phyloP scores from a whole-genome alignment of 2,113 vertebrate species.

The Brevimyrus niger region DNA sequence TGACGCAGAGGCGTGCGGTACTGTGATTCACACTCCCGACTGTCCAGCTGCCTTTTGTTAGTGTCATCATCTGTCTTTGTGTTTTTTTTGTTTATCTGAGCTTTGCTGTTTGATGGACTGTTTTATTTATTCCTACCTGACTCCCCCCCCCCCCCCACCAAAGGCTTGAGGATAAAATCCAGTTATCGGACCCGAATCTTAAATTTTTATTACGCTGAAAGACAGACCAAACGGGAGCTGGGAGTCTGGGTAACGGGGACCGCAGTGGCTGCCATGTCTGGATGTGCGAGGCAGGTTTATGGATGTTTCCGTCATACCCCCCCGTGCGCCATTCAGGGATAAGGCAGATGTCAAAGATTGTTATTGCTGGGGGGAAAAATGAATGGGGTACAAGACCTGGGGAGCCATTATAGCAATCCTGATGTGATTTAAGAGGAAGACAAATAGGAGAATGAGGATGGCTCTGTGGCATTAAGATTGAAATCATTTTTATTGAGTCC shows the following conservation, averaged over 20 bases:
- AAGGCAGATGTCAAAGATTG: background rate
- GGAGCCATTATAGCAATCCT: background rate
- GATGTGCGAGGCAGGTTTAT: background rate
- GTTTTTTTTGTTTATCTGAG: constrained; percentile 21
- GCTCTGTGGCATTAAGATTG: background rate
- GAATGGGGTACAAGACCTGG: background rate
- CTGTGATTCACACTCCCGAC: constrained; percentile 4
- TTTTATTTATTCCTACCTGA: constrained; percentile 14
- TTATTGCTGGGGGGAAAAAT: background rate
- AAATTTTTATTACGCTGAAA: background rate
- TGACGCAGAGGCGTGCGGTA: background rate
- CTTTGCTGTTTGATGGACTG: constrained; percentile 5
- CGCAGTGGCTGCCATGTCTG: background rate
- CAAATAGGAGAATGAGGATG: background rate
- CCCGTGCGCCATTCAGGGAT: background rate
- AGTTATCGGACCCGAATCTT: background rate
- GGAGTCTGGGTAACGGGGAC: background rate
- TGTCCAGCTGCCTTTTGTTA: constrained; percentile 27
- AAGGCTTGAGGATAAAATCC: background rate
- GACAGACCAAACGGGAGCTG: background rate
- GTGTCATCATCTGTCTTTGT: constrained; percentile 3
- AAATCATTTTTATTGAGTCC: background rate
- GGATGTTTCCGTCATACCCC: background rate
- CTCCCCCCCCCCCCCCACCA: background rate
- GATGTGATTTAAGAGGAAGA: background rate